These are phyloP conservation scores for Rhorus exstirpatorius DNA, from an alignment of 2,888 invertebrate genomes.

Conservation along the genomic window DNA sequence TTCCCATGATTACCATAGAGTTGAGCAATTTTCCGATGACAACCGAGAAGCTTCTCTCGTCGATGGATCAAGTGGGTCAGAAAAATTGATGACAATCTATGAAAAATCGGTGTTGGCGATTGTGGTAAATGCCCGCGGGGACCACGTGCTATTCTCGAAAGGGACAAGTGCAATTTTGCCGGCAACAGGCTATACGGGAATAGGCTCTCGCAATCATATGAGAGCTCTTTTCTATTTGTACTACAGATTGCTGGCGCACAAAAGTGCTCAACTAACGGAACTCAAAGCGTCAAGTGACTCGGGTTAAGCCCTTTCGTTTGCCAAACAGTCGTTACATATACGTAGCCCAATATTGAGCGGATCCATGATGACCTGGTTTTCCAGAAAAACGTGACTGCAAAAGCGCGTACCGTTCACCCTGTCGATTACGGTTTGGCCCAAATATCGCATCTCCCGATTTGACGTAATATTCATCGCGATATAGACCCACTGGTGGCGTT, in stretches of 20 bases:
- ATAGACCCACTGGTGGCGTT: no score
- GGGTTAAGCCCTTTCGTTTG: no score
- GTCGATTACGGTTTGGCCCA: conserved; percentile 27
- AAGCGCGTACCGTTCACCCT: conserved; percentile 33
- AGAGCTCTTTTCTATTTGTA: no score
- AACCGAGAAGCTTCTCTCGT: not conserved
- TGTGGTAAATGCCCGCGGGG: no score
- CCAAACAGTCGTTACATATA: not conserved
- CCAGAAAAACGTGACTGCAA: not conserved
- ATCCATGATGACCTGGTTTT: not conserved
- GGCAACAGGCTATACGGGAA: no score
- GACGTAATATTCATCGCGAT: conserved; percentile 4
- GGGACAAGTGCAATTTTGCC: no score
- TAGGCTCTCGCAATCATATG: no score
- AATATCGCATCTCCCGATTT: not conserved
- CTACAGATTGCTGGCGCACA: no score
- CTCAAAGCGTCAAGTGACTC: no score
- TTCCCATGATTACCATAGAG: not conserved
- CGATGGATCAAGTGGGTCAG: not conserved
- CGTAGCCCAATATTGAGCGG: not conserved
- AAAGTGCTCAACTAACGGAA: no score
- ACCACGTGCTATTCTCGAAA: no score
- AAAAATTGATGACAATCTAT: not conserved
- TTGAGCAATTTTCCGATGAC: not conserved
- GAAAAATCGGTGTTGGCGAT: no score